Percentiles rank a stretch among this genome's conserved stretches.
These are phyloP conservation scores for Sebastolobus altivelis DNA, from an alignment of 2,797 vertebrate species.

Conservation along the genomic window DNA sequence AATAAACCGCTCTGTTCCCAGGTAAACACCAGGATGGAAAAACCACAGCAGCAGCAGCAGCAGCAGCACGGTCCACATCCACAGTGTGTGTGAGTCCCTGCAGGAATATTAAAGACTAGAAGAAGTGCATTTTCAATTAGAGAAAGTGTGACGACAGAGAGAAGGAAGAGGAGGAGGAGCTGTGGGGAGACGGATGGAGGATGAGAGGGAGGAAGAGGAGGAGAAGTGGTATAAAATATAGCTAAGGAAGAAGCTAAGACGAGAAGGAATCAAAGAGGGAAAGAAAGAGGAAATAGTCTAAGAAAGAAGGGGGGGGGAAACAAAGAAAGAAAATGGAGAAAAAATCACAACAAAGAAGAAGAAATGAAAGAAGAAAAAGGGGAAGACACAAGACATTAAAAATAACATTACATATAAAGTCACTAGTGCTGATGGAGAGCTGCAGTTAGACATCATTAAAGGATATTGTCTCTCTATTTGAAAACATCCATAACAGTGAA, in stretches of 20 bases:
- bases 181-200: no score
- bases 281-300: neutral
- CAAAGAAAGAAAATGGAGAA: neutral
- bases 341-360: neutral
- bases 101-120: neutral
- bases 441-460: no score
- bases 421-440: no score
- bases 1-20: constrained; percentile 56
- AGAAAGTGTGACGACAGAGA: constrained; percentile 18
- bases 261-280: no score
- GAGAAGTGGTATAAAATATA: neutral
- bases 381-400: neutral
- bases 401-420: neutral
- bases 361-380: neutral
- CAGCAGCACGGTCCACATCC: neutral
- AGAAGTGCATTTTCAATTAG: constrained; percentile 44
- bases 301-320: neutral
- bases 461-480: no score
- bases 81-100: constrained; percentile 11
- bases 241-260: neutral
- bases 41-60: constrained; percentile 9
- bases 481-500: no score
- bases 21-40: constrained; percentile 65
- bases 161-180: neutral
- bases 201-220: neutral